phyloP scores from a whole-genome alignment of 2,113 vertebrate genomes.

The Stegostoma tigrinum region DNA sequence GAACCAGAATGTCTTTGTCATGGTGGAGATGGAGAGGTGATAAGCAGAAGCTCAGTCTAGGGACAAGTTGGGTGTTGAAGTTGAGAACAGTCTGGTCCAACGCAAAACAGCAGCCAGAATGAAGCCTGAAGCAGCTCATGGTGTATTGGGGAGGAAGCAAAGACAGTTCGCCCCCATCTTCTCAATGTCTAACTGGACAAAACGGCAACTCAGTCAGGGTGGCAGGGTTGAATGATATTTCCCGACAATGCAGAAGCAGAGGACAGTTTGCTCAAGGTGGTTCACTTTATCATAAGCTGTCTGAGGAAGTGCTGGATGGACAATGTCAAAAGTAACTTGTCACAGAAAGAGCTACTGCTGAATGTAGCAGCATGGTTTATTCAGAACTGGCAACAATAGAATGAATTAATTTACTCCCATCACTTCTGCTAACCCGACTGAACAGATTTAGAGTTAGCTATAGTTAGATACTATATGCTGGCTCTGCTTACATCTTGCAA shows the following conservation, averaged over 20 bases:
- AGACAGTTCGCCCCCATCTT: too few species aligned
- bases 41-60: not conserved
- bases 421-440: not conserved
- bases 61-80: not conserved
- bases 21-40: not conserved
- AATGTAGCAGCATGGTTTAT: not conserved
- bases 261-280: not conserved
- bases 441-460: not conserved
- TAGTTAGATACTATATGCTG: not conserved
- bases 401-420: not conserved
- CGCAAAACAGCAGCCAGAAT: not conserved
- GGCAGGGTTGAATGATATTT: not conserved
- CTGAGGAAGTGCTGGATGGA: not conserved
- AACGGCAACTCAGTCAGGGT: not conserved
- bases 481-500: not conserved
- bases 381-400: not conserved
- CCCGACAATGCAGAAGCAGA: not conserved
- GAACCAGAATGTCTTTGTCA: not conserved
- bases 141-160: not conserved
- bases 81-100: not conserved
- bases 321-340: not conserved
- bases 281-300: not conserved
- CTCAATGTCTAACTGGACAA: not conserved
- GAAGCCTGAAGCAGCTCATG: not conserved
- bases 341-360: not conserved